Conservation (phyloP, 2,113 vertebrate genomes). For the Calidris pygmaea region DNA sequence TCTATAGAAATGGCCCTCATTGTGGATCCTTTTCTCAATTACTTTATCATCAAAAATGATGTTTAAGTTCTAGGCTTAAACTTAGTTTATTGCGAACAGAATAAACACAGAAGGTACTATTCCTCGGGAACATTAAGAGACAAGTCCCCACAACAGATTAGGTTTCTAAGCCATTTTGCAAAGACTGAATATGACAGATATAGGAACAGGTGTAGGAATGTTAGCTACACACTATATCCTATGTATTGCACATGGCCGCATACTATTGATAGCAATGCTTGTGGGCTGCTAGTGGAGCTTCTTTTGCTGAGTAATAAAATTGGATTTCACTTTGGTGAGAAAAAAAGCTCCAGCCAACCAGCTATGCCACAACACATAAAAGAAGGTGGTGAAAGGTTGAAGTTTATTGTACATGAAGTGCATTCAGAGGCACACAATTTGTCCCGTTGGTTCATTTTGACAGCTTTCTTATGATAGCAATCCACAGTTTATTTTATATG, state of each 20-base stretch:
- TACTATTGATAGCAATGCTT: not conserved
- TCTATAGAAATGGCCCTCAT: not conserved
- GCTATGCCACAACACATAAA: not conserved
- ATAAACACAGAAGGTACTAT: not conserved
- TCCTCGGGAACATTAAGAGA: not conserved
- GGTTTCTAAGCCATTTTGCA: not conserved
- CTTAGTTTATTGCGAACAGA: not conserved
- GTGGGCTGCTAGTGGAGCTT: not conserved
- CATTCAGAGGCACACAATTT: not conserved
- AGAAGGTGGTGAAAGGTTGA: not conserved
- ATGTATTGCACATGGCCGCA: not conserved
- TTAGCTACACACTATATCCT: not conserved
- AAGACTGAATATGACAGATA: not conserved
- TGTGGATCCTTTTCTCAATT: not conserved
- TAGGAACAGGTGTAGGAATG: not conserved
- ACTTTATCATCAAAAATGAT: not conserved
- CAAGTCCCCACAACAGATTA: not conserved
- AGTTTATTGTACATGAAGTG: not conserved
- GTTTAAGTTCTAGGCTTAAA: not conserved
- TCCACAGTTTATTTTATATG: conserved; percentile 23
- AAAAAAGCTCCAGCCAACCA: not conserved
- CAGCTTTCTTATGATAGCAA: not conserved
- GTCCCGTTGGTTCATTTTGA: not conserved
- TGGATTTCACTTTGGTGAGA: not conserved
- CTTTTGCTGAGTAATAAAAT: not conserved